Conservation (phyloP, 2,888 invertebrate species). For the Brachyptera putata region DNA sequence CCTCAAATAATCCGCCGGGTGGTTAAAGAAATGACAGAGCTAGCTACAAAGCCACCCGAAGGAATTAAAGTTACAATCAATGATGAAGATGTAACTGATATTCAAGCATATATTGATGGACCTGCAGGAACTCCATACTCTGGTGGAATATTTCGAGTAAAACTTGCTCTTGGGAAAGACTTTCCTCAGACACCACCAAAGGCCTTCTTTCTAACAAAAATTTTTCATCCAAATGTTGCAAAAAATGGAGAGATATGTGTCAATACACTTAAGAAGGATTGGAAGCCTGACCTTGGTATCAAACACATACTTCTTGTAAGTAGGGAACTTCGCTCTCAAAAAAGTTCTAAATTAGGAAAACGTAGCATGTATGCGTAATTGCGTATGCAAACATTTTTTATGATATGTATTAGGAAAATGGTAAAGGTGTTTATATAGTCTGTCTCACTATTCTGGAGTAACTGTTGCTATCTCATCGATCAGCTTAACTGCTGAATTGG, state of each 20-base stretch:
- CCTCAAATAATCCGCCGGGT: constrained; percentile 88
- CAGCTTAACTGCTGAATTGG: too few relatives aligned
- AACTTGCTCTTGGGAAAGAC: constrained; percentile 84
- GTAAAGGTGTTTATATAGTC: too few relatives aligned
- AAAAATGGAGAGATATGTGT: constrained; percentile 94
- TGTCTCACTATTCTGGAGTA: too few relatives aligned
- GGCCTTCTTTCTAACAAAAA: constrained; percentile 88
- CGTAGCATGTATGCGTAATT: too few relatives aligned
- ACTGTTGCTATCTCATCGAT: too few relatives aligned
- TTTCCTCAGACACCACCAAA: constrained; percentile 91
- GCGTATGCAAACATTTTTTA: too few relatives aligned
- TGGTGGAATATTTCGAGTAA: constrained; percentile 84
- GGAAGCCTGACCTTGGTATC: constrained; percentile 93
- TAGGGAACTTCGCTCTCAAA: not conserved
- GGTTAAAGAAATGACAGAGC: constrained; percentile 80
- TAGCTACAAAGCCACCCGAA: constrained; percentile 80
- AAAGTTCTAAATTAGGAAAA: too few relatives aligned
- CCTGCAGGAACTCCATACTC: constrained; percentile 93
- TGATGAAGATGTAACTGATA: constrained; percentile 90
- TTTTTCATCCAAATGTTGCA: constrained; percentile 96
- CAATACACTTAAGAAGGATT: constrained; percentile 92
- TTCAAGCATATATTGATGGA: constrained; percentile 87
- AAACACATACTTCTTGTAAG: constrained; percentile 85
- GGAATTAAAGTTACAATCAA: constrained; percentile 86
- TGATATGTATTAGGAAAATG: too few relatives aligned